phyloP scores from a whole-genome alignment of 2,888 invertebrate species.

The Ceriagrion tenellum region DNA sequence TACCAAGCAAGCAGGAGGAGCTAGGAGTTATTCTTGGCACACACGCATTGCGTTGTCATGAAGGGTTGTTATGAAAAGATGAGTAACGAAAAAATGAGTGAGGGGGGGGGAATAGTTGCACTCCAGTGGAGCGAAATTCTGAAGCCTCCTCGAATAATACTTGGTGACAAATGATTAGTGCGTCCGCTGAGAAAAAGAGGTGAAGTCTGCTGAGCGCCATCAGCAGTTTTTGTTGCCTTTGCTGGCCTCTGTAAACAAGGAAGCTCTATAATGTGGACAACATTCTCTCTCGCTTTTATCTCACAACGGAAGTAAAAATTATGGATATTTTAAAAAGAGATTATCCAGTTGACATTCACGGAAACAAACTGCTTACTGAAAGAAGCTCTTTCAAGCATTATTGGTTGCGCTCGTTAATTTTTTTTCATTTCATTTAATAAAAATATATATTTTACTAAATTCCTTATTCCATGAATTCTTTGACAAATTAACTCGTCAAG shows the following conservation, averaged over 20 bases:
- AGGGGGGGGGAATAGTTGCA: background rate
- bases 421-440: too few relatives aligned
- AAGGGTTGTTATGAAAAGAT: background rate
- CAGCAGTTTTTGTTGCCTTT: background rate
- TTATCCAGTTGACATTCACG: too few relatives aligned
- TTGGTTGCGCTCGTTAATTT: too few relatives aligned
- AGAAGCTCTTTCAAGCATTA: too few relatives aligned
- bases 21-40: background rate
- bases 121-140: background rate
- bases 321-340: background rate
- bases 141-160: background rate
- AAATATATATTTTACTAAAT: too few relatives aligned
- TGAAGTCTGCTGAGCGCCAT: too few relatives aligned
- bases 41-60: background rate
- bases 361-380: too few relatives aligned
- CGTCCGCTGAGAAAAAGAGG: background rate
- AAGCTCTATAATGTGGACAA: background rate
- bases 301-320: background rate
- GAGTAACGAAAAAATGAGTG: background rate
- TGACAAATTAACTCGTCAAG: too few relatives aligned
- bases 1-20: background rate
- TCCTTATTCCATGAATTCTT: too few relatives aligned
- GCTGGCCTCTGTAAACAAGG: background rate
- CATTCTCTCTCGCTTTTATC: background rate
- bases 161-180: background rate